Conservation (phyloP, 2,113 vertebrate species). For the Vulpes vulpes region DNA sequence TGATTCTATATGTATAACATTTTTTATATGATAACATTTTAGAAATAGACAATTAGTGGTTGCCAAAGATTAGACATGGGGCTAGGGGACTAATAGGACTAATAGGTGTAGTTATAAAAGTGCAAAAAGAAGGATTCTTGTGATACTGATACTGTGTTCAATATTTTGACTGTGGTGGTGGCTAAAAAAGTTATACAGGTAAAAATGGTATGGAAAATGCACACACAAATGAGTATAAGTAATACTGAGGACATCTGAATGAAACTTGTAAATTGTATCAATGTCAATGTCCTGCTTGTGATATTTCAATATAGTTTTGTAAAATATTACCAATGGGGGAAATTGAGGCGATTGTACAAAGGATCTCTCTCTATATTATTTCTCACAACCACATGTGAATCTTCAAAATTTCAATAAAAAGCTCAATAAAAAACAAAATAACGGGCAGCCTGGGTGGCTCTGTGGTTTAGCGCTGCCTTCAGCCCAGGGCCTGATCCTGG, state of each 20-base stretch:
- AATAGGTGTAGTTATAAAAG: not conserved
- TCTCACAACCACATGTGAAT: not conserved
- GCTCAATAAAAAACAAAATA: not conserved
- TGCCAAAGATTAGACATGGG: not conserved
- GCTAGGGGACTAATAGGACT: rapidly evolving
- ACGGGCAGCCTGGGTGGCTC: too few species aligned
- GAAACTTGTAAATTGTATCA: not conserved
- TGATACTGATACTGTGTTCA: not conserved
- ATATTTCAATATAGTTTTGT: not conserved
- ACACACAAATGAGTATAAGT: not conserved
- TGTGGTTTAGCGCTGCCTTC: too few species aligned
- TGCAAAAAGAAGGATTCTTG: not conserved
- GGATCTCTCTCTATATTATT: not conserved
- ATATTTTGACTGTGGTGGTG: not conserved
- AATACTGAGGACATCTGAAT: not conserved
- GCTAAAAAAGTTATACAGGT: not conserved
- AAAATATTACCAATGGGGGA: not conserved
- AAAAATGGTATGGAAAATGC: not conserved
- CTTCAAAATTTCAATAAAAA: not conserved
- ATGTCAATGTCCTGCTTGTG: not conserved
- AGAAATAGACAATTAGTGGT: not conserved
- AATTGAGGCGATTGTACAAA: not conserved
- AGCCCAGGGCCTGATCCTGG: too few species aligned
- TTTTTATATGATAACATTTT: not conserved
- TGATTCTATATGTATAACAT: not conserved